Percentiles rank a stretch among this genome's conserved stretches.
phyloP scores from a whole-genome alignment of 2,888 invertebrate genomes.

The Scelioninae gen. 1 region DNA sequence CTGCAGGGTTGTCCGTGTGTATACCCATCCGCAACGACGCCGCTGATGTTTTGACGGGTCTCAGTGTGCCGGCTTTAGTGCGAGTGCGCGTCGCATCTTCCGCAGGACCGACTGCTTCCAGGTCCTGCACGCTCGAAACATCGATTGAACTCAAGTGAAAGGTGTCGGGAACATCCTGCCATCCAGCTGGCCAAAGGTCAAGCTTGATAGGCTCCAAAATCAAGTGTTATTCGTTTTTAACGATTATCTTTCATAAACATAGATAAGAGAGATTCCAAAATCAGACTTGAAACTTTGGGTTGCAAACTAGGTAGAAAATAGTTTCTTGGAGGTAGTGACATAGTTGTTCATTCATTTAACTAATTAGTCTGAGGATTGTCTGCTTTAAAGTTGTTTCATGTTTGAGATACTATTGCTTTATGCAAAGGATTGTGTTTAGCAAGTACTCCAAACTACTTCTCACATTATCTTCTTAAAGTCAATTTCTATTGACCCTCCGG shows the following conservation, averaged over 20 bases:
- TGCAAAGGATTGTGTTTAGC: neutral
- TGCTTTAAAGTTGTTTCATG: neutral
- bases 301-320: neutral
- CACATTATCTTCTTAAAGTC: neutral
- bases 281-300: no score
- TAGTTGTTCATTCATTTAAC: neutral
- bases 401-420: neutral
- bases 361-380: neutral
- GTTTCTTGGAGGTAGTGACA: conserved; percentile 7
- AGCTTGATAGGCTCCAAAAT: no score
- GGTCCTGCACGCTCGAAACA: conserved; percentile 24
- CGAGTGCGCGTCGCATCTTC: conserved; percentile 57
- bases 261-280: no score
- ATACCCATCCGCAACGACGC: conserved; percentile 40
- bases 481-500: neutral
- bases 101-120: conserved; percentile 30
- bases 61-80: conserved; percentile 27
- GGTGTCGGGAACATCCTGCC: conserved; percentile 16
- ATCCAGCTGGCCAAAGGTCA: conserved; percentile 32
- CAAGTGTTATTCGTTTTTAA: neutral
- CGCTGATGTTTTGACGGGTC: conserved; percentile 34
- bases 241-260: neutral
- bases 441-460: neutral
- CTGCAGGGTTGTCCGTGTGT: conserved; percentile 42
- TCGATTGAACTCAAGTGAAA: conserved; percentile 47